Conservation (phyloP, 1,140 invertebrate genomes). For the Delia radicum region DNA sequence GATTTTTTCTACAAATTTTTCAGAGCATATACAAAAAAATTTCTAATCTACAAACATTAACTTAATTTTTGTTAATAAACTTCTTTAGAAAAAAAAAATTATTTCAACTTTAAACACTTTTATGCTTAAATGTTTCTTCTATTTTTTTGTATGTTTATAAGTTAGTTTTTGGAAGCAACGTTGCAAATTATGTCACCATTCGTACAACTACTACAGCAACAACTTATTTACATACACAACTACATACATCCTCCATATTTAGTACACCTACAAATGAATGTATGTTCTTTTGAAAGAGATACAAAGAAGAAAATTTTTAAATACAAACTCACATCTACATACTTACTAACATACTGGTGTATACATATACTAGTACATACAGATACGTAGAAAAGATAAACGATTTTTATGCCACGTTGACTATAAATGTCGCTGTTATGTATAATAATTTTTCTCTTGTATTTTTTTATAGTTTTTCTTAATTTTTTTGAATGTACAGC, state of each 20-base stretch:
- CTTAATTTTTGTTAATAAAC: no score
- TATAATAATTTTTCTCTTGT: slow-evolving; percentile 14
- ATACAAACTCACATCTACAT: not conserved
- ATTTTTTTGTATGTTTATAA: not conserved
- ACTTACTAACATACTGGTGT: not conserved
- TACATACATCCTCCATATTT: not conserved
- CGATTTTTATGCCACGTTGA: slow-evolving; percentile 13
- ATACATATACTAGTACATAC: not conserved
- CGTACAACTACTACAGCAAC: not conserved
- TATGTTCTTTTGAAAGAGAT: not conserved
- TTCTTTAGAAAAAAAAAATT: no score
- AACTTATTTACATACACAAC: not conserved
- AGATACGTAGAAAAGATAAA: not conserved
- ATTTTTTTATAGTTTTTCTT: not conserved
- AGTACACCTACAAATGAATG: not conserved
- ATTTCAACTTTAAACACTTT: no score
- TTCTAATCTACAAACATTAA: no score
- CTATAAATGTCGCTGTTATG: slow-evolving; percentile 22
- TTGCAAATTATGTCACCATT: not conserved
- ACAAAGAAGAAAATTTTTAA: not conserved
- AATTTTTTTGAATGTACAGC: no score
- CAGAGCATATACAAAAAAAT: no score
- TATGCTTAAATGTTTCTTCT: no score
- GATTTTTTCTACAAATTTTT: no score
- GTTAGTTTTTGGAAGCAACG: not conserved